Evolutionary conservation across 2,888 invertebrate species (phyloP).

Genomic region (Thereva unica): DNA sequence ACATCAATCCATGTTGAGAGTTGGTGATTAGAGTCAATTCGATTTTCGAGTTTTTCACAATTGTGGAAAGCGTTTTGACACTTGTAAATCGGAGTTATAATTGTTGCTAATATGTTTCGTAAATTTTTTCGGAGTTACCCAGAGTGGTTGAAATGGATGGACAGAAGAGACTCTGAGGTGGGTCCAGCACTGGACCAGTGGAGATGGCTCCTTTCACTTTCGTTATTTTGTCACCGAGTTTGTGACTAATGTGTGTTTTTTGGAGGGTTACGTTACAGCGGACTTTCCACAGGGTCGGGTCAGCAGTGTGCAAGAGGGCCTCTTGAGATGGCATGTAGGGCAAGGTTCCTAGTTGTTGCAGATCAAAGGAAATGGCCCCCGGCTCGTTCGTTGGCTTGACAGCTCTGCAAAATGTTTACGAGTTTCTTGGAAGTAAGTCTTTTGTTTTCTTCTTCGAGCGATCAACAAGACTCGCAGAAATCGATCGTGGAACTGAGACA

Average conservation of each 20-base stretch:
- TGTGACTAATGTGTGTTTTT: constrained; percentile 11
- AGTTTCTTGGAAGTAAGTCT: not conserved
- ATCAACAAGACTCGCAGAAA: constrained; percentile 4
- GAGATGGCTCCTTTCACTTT: constrained; percentile 20
- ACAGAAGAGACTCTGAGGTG: too few species aligned
- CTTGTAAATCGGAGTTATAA: too few species aligned
- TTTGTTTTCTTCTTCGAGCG: constrained; percentile 18
- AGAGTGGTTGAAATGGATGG: too few species aligned
- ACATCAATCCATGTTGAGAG: too few species aligned
- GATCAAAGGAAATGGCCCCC: not conserved
- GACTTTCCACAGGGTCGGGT: constrained; percentile 26
- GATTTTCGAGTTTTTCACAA: too few species aligned
- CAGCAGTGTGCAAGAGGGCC: constrained; percentile 3
- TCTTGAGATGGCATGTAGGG: constrained; percentile 9
- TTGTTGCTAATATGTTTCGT: too few species aligned
- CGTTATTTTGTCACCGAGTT: constrained; percentile 25
- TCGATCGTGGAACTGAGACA: not conserved
- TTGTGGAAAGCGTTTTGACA: too few species aligned
- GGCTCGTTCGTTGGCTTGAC: not conserved
- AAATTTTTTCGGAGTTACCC: too few species aligned
- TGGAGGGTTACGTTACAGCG: constrained; percentile 14
- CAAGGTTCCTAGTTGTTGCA: not conserved
- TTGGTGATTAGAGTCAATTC: too few species aligned
- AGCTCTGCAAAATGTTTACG: too few species aligned
- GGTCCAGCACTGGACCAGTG: too few species aligned